A percentile compares a stretch with the other conserved stretches of the same genome.
Conservation (phyloP, 2,797 vertebrate genomes). For the Anguilla anguilla region DNA sequence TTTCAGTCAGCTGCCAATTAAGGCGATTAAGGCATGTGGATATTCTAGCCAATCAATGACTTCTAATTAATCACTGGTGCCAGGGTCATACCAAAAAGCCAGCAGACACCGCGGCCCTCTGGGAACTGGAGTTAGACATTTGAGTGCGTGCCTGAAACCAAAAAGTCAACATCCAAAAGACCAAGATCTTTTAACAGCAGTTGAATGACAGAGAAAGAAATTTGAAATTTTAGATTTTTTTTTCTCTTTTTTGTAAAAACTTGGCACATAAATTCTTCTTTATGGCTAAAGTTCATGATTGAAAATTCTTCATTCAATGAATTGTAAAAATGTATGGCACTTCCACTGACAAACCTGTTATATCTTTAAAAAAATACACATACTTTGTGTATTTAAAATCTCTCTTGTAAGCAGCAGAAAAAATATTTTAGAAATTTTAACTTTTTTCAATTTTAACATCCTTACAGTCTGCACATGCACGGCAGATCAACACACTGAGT, state of each 20-base stretch:
- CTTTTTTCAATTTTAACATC: not conserved
- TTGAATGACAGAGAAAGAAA: not conserved
- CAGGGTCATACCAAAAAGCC: not conserved
- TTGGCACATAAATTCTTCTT: not conserved
- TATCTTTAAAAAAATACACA: not conserved
- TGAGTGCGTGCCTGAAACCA: not conserved
- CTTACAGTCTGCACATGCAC: conserved; percentile 13
- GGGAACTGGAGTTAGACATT: not conserved
- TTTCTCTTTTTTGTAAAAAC: not conserved
- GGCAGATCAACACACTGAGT: not conserved
- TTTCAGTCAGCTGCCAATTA: not conserved
- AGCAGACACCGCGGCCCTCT: not conserved
- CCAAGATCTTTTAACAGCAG: not conserved
- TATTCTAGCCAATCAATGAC: not conserved
- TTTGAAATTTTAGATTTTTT: not conserved
- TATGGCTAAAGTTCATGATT: not conserved
- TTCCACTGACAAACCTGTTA: not conserved
- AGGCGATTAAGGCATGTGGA: not conserved
- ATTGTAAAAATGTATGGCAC: not conserved
- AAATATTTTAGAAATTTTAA: not conserved
- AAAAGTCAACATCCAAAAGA: not conserved
- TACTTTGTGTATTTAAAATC: not conserved
- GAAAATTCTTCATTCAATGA: not conserved
- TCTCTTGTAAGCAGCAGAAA: conserved; percentile 7
- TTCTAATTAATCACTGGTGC: not conserved